Conservation (phyloP, 2,113 vertebrate genomes). For the Passer domesticus region DNA sequence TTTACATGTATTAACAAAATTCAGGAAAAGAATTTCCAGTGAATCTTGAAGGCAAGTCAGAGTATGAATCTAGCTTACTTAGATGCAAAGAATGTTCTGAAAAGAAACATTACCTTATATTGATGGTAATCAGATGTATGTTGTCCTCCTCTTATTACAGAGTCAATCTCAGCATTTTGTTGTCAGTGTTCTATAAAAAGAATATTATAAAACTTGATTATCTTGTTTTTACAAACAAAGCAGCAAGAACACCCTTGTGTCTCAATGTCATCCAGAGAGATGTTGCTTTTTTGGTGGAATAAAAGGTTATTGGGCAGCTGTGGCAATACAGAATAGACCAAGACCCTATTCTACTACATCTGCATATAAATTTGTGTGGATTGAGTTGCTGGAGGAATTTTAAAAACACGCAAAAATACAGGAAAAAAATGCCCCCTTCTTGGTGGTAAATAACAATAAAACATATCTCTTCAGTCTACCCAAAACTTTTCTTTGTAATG, state of each 20-base stretch:
- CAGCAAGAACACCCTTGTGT: background rate
- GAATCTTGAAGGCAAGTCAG: constrained; percentile 20
- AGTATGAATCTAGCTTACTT: background rate
- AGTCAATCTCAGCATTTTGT: background rate
- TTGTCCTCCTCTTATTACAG: constrained; percentile 24
- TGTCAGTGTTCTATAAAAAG: constrained; percentile 17
- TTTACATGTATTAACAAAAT: constrained; percentile 39
- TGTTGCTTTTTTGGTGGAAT: background rate
- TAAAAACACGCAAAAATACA: background rate
- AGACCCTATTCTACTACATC: background rate
- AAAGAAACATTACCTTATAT: constrained; percentile 16
- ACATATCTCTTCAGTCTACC: background rate
- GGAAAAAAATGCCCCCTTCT: background rate
- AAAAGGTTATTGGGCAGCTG: background rate
- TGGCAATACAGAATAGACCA: background rate
- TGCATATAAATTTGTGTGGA: background rate
- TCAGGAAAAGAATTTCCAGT: constrained; percentile 7
- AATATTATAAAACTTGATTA: background rate
- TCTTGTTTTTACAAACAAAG: constrained; percentile 41
- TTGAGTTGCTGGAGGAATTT: background rate
- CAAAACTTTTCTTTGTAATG: background rate
- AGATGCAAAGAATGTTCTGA: background rate
- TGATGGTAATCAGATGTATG: constrained; percentile 11
- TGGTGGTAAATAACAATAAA: background rate
- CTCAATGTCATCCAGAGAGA: background rate